Base-by-base conservation (phyloP, 1,140 invertebrate species). In the Scaptomyza pallida region DNA sequence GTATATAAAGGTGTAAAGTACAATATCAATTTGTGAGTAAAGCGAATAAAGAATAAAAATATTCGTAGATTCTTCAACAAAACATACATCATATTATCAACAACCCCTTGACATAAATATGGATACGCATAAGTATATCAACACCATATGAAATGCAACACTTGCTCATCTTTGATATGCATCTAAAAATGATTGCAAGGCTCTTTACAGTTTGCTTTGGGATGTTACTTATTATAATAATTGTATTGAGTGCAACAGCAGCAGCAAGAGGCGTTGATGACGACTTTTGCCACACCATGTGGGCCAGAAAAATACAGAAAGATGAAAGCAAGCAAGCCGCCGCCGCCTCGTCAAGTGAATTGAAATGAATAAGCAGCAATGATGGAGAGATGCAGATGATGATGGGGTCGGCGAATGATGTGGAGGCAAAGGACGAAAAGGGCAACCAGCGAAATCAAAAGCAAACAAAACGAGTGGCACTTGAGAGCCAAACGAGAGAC, bases 391-490 rank as follows among this genome's bases (percentile, higher is more conserved):
- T 52, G 48, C 5, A 16, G 26, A 8, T 48, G 45, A 3, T 21
- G 40, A 8, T 19, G 35, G 10, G 43, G 3, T 9, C 30, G 15
- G 21, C 2, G 23, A 5, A 26, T 26, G 23, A 26, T 26, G 47
- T 43, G 43, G 57, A 43, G 64, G 21, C 26, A 19, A 17, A 30
- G 52, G 56, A 6, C 52, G 44, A 71, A 81, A 76, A 71, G 60
- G 62, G 68, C 74, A 78, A 54, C 45, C 13, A 65, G 2, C 23
- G 5, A 26, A 26, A 26, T 26, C 23, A 70, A 77, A 79, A 63
- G 80, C 72, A 79, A 83, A 79, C 74, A 81, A 86, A 85, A 88
- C 82, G 76, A 86, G 81, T 81, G 81, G 52, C 82, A 88, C 81
- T 85, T 79, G 77, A 85, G 73, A 26, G 55, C 6, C 54, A 47